phyloP scores from a whole-genome alignment of 2,888 invertebrate genomes.

The Phyllotreta cruciferae region DNA sequence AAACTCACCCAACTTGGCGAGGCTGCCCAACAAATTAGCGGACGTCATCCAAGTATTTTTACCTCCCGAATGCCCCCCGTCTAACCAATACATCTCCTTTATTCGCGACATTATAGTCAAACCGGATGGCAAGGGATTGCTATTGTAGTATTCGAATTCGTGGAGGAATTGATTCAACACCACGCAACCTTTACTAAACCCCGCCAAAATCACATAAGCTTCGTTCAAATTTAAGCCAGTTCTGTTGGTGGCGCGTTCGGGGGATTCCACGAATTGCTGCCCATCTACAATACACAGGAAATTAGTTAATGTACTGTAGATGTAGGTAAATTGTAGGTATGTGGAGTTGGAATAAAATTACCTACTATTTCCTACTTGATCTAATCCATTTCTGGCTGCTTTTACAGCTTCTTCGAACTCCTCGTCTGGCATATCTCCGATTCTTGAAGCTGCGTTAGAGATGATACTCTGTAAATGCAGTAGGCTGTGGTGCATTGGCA shows the following conservation, averaged over 20 bases:
- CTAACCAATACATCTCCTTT: constrained; percentile 85
- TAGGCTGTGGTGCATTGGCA: constrained; percentile 74
- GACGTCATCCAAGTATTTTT: constrained; percentile 89
- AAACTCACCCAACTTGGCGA: constrained; percentile 72
- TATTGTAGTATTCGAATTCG: constrained; percentile 80
- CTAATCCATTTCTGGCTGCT: constrained; percentile 44
- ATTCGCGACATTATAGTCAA: constrained; percentile 72
- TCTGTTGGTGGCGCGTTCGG: constrained; percentile 8
- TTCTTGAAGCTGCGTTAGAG: constrained; percentile 64
- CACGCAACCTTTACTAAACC: constrained; percentile 93
- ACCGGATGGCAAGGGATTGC: constrained; percentile 70
- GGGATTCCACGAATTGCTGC: neutral
- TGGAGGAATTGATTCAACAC: constrained; percentile 90
- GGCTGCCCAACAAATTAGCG: constrained; percentile 72
- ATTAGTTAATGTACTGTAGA: neutral
- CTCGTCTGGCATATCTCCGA: constrained; percentile 65
- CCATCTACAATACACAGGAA: constrained; percentile 1
- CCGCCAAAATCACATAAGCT: constrained; percentile 61
- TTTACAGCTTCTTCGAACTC: constrained; percentile 60
- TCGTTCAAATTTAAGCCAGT: constrained; percentile 24
- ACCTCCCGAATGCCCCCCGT: constrained; percentile 89
- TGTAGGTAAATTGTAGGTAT: no score
- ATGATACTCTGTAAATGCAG: constrained; percentile 74
- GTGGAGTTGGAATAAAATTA: constrained; percentile 13
- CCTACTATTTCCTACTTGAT: constrained; percentile 19